Evolutionary conservation across 2,888 invertebrate species (phyloP).

Genomic region (Netelia virgata): DNA sequence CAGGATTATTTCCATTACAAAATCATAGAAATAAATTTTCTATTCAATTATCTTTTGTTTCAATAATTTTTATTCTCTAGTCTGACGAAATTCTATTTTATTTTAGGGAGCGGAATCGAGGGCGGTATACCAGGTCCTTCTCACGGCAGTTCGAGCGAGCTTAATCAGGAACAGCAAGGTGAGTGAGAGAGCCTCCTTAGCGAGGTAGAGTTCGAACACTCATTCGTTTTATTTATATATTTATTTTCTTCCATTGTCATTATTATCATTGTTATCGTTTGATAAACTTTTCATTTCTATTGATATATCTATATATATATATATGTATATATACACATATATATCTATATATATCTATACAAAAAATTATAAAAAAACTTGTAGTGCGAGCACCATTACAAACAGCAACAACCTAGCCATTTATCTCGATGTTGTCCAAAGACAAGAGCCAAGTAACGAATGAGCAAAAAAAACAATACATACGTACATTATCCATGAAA

Average conservation of each 20-base stretch:
- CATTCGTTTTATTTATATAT: background rate
- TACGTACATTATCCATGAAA: conserved; percentile 16
- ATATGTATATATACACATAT: conserved; percentile 30
- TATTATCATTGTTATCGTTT: conserved; percentile 31
- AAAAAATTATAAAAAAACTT: conserved; percentile 69
- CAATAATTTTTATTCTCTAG: background rate
- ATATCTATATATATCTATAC: conserved; percentile 36
- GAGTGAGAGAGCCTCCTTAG: conserved; percentile 76
- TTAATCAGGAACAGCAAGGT: conserved; percentile 84
- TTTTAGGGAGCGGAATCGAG: conserved; percentile 80
- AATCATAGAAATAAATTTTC: background rate
- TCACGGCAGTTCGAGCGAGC: conserved; percentile 80
- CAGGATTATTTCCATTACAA: background rate
- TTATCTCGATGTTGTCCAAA: conserved; percentile 79
- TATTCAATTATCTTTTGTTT: background rate
- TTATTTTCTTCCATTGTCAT: conserved; percentile 20
- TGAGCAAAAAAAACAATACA: conserved; percentile 71
- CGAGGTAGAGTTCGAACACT: conserved; percentile 35
- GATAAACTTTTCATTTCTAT: conserved; percentile 32
- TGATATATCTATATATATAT: conserved; percentile 28
- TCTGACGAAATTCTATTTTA: conserved; percentile 13
- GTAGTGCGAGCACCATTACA: conserved; percentile 85
- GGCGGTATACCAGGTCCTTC: conserved; percentile 84
- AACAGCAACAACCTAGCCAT: conserved; percentile 85
- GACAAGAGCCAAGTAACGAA: conserved; percentile 77